A percentile compares a stretch with the other conserved stretches of the same genome.
These are phyloP conservation scores for Pseudomyrmex dendroicus DNA, from an alignment of 1,140 invertebrate genomes.

Conservation along the genomic window DNA sequence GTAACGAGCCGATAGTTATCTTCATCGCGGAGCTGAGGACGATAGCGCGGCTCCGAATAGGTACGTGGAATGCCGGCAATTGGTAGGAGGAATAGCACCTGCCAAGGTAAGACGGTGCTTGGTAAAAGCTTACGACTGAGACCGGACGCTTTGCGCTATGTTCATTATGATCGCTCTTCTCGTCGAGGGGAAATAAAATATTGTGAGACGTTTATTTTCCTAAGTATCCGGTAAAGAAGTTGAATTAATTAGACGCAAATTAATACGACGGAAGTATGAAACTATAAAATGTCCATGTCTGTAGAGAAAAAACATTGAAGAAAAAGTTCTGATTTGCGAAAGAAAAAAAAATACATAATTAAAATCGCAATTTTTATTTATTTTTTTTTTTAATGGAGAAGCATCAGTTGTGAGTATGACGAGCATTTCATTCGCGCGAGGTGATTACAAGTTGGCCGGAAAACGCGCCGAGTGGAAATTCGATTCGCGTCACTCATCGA, in stretches of 20 bases:
- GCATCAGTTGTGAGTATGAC: no score
- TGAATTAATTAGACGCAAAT: neutral
- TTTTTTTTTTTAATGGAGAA: no score
- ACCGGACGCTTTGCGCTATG: constrained; percentile 31
- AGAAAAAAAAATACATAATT: no score
- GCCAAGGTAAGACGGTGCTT: constrained; percentile 52
- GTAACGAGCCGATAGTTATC: constrained; percentile 81
- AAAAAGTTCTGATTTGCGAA: no score
- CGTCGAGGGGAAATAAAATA: neutral
- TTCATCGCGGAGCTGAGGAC: constrained; percentile 73
- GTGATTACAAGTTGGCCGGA: neutral
- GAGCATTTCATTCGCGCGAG: neutral
- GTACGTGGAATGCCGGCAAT: constrained; percentile 55
- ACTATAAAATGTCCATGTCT: neutral
- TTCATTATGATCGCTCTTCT: constrained; percentile 35
- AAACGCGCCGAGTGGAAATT: constrained; percentile 21
- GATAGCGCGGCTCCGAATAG: constrained; percentile 66
- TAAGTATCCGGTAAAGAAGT: no score
- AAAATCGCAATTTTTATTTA: no score
- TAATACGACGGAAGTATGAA: neutral
- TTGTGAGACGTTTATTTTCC: no score
- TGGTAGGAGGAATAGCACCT: constrained; percentile 50
- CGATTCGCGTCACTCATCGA: constrained; percentile 28
- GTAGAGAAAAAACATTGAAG: neutral
- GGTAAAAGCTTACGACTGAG: constrained; percentile 35